Evolutionary conservation across 2,113 vertebrate species (phyloP), one percentile per base, ranked within the genome.

Genomic region (Pitta sordida): DNA sequence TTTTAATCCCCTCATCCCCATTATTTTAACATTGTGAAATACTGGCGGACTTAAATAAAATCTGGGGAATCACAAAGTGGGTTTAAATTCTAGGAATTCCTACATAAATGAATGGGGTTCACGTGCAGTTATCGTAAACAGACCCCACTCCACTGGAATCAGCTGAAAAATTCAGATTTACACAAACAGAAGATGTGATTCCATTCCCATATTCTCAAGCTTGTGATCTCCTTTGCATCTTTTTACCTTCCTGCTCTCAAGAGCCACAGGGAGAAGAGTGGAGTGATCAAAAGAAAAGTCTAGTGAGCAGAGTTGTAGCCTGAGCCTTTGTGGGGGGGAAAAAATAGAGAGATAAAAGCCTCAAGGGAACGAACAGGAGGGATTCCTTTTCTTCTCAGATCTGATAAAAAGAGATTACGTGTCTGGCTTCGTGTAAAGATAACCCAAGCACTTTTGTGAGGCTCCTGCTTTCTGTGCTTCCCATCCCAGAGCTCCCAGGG

Each of bases 351-450:
- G 65, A 53, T n/a, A 92, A 91, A 75, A 77, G 5, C 62, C 41
- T 7, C 1, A 46, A 71, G 13, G 55, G 12, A 49, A 58, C 79
- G 48, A 64, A 32, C 22, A 9, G 60, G 59, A 91, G 51, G 56
- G 55, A 82, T 94, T 77, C 69, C 34, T 52, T 97, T 97, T 95
- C 93, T 97, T 94, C 81, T 63, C 62, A 49, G 90, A 92, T 86
- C 83, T 81, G 94, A 96, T 95, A 96, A 84, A 90, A 81, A 46
- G 46, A 55, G 90, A 90, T 97, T 95, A 78, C 3, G 20, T 74
- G 76, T 51, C 62, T 86, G 7, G 2, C 23, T n/a, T 29, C 41
- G 53, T 67, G 67, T 44, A 36, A 78, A 26, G 49, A 69, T 85
- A 93, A 58, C 36, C 6, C n/a, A 32, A 8, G 17, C 56, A 36